Conservation (phyloP, 2,113 vertebrate species). For the Abramis brama region DNA sequence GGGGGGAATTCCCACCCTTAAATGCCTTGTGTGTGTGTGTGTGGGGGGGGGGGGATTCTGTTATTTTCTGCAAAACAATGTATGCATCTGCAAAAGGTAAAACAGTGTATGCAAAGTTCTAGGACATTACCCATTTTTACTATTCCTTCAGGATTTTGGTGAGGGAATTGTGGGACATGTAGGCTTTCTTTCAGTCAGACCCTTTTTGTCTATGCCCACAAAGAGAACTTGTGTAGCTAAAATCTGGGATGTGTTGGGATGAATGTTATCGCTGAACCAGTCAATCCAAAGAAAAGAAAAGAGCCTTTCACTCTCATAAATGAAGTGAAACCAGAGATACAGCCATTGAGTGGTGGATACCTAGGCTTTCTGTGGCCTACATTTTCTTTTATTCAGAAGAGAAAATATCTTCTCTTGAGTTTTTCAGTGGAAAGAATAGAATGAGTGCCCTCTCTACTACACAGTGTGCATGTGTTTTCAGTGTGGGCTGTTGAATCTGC, state of each 20-base stretch:
- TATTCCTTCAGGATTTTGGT: slow-evolving; percentile 10
- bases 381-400: slow-evolving; percentile 8
- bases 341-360: slow-evolving; percentile 20
- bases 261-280: slow-evolving; percentile 53
- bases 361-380: background rate
- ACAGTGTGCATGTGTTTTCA: background rate
- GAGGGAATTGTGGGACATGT: slow-evolving; percentile 45
- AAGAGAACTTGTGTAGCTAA: slow-evolving; percentile 46
- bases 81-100: background rate
- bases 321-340: slow-evolving; percentile 37
- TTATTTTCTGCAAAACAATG: background rate
- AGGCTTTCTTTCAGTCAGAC: slow-evolving; percentile 20
- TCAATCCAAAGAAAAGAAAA: slow-evolving; percentile 48
- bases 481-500: slow-evolving; percentile 4
- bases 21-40: background rate
- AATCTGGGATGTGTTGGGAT: slow-evolving; percentile 47
- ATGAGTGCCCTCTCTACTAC: slow-evolving; percentile 18
- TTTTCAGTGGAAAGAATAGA: background rate
- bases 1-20: background rate
- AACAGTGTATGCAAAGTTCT: background rate
- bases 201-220: slow-evolving; percentile 38
- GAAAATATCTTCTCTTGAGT: slow-evolving; percentile 27
- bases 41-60: too few relatives aligned
- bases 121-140: background rate
- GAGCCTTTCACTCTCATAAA: slow-evolving; percentile 45